Base-by-base conservation (phyloP, 2,113 vertebrate species). In the Tetrao urogallus region DNA sequence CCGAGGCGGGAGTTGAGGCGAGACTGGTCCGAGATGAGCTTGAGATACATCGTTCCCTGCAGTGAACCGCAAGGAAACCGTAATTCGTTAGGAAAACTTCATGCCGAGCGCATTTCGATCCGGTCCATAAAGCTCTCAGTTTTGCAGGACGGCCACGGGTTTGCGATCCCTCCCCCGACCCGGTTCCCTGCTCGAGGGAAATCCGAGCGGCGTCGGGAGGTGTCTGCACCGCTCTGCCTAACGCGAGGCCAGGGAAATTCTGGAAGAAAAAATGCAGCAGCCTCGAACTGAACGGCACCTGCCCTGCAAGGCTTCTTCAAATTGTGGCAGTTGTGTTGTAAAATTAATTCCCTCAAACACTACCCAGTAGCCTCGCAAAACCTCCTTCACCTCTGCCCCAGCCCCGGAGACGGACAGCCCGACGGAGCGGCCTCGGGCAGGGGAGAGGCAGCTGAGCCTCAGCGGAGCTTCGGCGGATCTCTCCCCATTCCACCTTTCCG, bases 111-210 rank as follows among this genome's bases (percentile, higher is more conserved):
- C 36, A 9, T 91, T 72, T 92, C 30, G 36, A 89, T 63, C 9
- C 19, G 28, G 71, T 67, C 15, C 4, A 24, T 19, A 71, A 93
- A 72, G 42, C 28, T 83, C 20, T 52, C 8, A 20, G 34, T 42
- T 50, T 71, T 13, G 40, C 14, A 20, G 25, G 34, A 32, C 4
- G 20, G 36, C 4, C 72, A 13, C 25, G 5, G 21, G 11, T 90
- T 83, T 74, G 42, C 40, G 11, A 10, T 1, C 6, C 10, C 3
- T 5, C 7, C 7, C 19, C 4, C 8, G 2, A 10, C 1, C 13
- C 6, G 2, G 32, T 58, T 34, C n/a, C 19, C 57, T 21, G 6
- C 25, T 40, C 36, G 5, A 34, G n/a, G 9, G 28, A 86, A 86
- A 78, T 5, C 30, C 19, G 14, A 90, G 27, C 16, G 15, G 3